Percentiles rank a stretch among this genome's conserved stretches.
Evolutionary conservation across 1,140 invertebrate species (phyloP).

Genomic region (Listronotus bonariensis): DNA sequence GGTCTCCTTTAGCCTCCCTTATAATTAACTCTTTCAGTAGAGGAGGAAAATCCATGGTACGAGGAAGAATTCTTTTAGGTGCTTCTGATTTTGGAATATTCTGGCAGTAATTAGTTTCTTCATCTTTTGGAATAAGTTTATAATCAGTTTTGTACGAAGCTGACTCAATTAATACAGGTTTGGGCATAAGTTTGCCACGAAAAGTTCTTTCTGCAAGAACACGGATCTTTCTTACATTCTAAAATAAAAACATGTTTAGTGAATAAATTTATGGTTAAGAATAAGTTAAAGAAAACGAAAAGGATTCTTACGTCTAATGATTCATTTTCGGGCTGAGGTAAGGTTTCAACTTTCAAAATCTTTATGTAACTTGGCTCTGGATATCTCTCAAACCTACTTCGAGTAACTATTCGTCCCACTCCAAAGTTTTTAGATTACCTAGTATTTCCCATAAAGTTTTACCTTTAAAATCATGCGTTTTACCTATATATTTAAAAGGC

Average conservation of each 20-base stretch:
- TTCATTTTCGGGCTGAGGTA: conserved; percentile 59
- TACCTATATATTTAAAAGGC: conserved; percentile 74
- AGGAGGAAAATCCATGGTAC: conserved; percentile 71
- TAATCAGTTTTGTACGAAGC: conserved; percentile 78
- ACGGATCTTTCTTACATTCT: conserved; percentile 68
- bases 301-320: conserved; percentile 46
- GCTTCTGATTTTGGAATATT: conserved; percentile 43
- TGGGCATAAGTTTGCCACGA: conserved; percentile 65
- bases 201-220: conserved; percentile 75
- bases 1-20: conserved; percentile 58
- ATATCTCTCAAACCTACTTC: conserved; percentile 72
- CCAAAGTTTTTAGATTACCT: conserved; percentile 81
- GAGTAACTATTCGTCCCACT: conserved; percentile 72
- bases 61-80: conserved; percentile 62
- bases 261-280: too few species aligned
- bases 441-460: conserved; percentile 86
- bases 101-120: conserved; percentile 67
- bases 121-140: conserved; percentile 73
- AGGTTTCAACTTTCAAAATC: conserved; percentile 76
- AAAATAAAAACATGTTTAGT: conserved; percentile 38
- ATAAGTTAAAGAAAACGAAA: too few species aligned
- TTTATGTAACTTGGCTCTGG: conserved; percentile 76
- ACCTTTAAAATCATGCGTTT: conserved; percentile 71
- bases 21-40: conserved; percentile 67
- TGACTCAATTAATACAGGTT: conserved; percentile 64